A percentile compares a stretch with the other conserved stretches of the same genome.
phyloP scores from a whole-genome alignment of 2,113 vertebrate species.

The Ardeotis arabs region DNA sequence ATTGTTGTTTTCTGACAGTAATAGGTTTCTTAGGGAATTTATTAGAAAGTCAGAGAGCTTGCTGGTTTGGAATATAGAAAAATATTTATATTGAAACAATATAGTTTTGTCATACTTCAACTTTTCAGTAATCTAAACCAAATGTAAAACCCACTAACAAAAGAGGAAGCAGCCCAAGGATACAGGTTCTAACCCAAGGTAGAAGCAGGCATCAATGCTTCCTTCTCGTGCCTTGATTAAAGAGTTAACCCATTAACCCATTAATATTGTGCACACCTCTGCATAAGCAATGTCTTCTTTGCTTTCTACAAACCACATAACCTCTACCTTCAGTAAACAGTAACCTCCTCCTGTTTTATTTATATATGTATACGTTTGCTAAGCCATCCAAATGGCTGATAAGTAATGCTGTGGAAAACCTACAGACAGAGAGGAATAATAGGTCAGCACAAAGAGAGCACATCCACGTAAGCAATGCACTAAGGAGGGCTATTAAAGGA shows the following conservation, averaged over 20 bases:
- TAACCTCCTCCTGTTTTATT: background rate
- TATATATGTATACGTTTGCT: background rate
- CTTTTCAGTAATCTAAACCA: background rate
- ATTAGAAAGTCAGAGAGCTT: background rate
- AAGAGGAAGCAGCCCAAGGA: background rate
- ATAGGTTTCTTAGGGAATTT: slow-evolving; percentile 17
- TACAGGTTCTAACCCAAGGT: background rate
- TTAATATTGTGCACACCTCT: background rate
- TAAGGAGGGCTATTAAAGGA: background rate
- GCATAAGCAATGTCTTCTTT: background rate
- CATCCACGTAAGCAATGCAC: background rate
- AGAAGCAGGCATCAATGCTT: background rate
- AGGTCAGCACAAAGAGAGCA: background rate
- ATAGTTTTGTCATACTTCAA: background rate
- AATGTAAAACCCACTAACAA: background rate
- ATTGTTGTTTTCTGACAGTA: slow-evolving; percentile 16
- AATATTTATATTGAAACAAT: background rate
- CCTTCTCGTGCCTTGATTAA: background rate
- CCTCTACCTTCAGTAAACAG: background rate
- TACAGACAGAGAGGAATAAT: background rate
- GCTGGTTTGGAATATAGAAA: background rate
- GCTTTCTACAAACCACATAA: background rate
- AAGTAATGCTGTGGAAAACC: background rate
- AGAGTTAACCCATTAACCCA: background rate
- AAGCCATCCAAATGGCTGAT: background rate